Evolutionary conservation across 2,797 vertebrate species (phyloP), one percentile per base, ranked within the genome.

Genomic region (Poeciliopsis gracilis): DNA sequence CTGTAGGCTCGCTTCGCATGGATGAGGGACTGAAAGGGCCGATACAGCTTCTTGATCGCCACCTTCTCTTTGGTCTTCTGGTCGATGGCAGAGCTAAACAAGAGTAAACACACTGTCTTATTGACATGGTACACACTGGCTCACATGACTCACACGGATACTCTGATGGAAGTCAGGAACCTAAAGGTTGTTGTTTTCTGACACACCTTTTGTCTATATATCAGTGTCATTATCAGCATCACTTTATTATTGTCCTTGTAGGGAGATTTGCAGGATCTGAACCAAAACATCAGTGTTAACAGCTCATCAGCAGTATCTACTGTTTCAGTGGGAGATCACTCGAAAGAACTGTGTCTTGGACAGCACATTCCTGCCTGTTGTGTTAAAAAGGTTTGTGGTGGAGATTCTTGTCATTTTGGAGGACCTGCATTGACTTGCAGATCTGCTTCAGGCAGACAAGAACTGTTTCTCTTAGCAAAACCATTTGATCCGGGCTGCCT

Each of bases 31-130:
- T 97, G 95, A 87, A 96, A 97, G 0, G 96, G 96, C 46, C 96
- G 94, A 72, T 96, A 93, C n/a, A 97, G 91, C 87, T 97, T 97
- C 91, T 97, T 97, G 78, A 97, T 96, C 76, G 96, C 96, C 57
- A 97, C 96, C 59, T 95, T 95, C 78, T 96, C 95, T 61, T 95
- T 94, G 20, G 93, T 95, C 81, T 90, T 93, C 86, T 94, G 90
- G 83, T 97, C 95, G 13, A 88, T 81, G 51, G 95, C 94, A n/a
- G 93, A 95, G 82, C 96, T 97, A 61, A 45, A 83, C 13, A 33
- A 69, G 47, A 83, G 13, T 70, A 80, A 53, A 57, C 41, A 78
- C n/a, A 74, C 12, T 12, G 45, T 20, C 28, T 51, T n/a, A 20
- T 11, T 45, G 53, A 61, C 1, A 36, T 23, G 12, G 13, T n/a